A percentile compares a stretch with the other conserved stretches of the same genome.
phyloP scores from a whole-genome alignment of 1,140 invertebrate genomes.

The Melitaea cinxia region DNA sequence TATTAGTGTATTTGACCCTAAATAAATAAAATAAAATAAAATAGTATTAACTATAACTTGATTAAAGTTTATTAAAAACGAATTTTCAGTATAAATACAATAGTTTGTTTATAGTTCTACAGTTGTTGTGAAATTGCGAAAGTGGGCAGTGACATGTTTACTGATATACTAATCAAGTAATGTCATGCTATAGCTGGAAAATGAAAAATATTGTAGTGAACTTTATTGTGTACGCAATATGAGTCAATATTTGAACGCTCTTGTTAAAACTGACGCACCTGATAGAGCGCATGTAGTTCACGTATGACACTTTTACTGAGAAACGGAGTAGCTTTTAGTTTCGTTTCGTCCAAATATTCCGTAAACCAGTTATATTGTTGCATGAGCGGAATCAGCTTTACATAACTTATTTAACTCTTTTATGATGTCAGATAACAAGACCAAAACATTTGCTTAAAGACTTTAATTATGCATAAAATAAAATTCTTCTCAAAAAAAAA shows the following conservation, averaged over 20 bases:
- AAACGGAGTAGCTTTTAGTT: slow-evolving; percentile 7
- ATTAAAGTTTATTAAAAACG: no score
- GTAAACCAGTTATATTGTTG: slow-evolving; percentile 7
- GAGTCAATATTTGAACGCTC: background rate
- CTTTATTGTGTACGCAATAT: background rate
- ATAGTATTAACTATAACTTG: no score
- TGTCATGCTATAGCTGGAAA: background rate
- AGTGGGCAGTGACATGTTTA: slow-evolving; percentile 24
- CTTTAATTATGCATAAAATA: no score
- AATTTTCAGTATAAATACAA: no score
- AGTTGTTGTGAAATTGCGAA: slow-evolving; percentile 8
- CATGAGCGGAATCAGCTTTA: background rate
- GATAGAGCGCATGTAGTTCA: background rate
- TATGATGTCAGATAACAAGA: background rate
- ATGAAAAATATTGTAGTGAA: background rate
- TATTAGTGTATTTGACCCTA: background rate
- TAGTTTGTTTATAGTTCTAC: no score
- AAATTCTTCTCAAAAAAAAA: no score
- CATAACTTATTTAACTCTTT: background rate
- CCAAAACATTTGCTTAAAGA: background rate
- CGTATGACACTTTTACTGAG: background rate
- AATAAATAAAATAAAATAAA: no score
- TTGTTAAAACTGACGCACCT: background rate
- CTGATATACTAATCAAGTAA: slow-evolving; percentile 10
- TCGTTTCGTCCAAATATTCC: background rate